phyloP scores from a whole-genome alignment of 2,113 vertebrate species.

The Malurus cyaneus region DNA sequence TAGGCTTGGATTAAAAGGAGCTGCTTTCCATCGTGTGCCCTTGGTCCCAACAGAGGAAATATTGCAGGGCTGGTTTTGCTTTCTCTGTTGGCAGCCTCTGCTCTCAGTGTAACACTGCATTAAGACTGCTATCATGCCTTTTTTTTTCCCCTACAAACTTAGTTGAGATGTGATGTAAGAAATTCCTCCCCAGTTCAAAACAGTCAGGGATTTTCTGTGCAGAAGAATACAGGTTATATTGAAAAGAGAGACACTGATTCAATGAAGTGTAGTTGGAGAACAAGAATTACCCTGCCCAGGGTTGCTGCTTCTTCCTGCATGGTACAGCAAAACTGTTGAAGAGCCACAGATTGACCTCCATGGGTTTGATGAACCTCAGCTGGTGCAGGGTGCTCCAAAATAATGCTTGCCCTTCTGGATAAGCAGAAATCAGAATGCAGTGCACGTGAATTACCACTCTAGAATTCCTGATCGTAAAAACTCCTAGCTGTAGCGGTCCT shows the following conservation, averaged over 20 bases:
- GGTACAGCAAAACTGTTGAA: neutral
- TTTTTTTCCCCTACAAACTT: neutral
- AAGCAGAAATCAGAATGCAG: neutral
- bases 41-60: neutral
- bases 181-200: neutral
- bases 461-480: constrained; percentile 18
- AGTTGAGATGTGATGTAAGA: neutral
- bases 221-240: neutral
- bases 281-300: neutral
- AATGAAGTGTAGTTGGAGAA: neutral
- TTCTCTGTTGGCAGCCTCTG: neutral
- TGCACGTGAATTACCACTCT: neutral
- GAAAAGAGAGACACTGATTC: neutral
- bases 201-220: neutral
- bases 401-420: neutral
- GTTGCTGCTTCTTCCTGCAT: neutral
- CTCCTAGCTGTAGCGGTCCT: neutral
- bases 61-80: neutral
- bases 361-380: neutral
- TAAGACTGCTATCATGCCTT: neutral
- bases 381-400: neutral
- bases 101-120: neutral
- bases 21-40: neutral
- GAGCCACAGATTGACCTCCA: neutral
- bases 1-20: neutral